A percentile compares a stretch with the other conserved stretches of the same genome.
Evolutionary conservation across 2,888 invertebrate genomes (phyloP).

Genomic region (Tineola bisselliella): DNA sequence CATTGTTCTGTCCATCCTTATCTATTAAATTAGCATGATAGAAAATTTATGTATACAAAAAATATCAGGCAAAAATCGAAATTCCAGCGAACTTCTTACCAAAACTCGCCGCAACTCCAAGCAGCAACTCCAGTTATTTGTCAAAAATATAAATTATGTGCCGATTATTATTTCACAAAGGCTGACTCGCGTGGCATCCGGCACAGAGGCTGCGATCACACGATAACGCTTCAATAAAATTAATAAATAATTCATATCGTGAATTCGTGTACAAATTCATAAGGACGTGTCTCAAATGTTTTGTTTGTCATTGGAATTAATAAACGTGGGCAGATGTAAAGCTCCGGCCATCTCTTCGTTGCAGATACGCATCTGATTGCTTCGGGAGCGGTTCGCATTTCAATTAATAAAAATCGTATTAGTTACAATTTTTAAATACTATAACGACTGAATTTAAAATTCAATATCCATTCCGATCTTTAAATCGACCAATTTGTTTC

Average conservation of each 20-base stretch:
- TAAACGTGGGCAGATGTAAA: slow-evolving; percentile 58
- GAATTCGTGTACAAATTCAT: slow-evolving; percentile 56
- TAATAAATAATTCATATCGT: slow-evolving; percentile 61
- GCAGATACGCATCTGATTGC: slow-evolving; percentile 28
- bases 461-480: no score
- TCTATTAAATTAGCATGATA: no score
- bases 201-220: slow-evolving; percentile 38
- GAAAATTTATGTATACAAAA: no score
- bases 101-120: background rate
- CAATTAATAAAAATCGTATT: slow-evolving; percentile 55
- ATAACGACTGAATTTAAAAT: background rate
- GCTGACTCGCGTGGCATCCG: slow-evolving; percentile 17
- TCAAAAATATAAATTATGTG: slow-evolving; percentile 62
- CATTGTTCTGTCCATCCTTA: no score
- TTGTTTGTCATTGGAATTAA: slow-evolving; percentile 53
- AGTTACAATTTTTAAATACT: slow-evolving; percentile 21
- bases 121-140: slow-evolving; percentile 44
- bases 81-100: background rate
- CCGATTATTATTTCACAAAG: slow-evolving; percentile 57
- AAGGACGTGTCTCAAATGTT: slow-evolving; percentile 66
- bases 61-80: no score
- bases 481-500: no score
- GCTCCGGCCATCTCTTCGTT: background rate
- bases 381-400: slow-evolving; percentile 33
- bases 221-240: slow-evolving; percentile 65